Conservation (phyloP, 2,113 vertebrate genomes). For the Alethe castanea region DNA sequence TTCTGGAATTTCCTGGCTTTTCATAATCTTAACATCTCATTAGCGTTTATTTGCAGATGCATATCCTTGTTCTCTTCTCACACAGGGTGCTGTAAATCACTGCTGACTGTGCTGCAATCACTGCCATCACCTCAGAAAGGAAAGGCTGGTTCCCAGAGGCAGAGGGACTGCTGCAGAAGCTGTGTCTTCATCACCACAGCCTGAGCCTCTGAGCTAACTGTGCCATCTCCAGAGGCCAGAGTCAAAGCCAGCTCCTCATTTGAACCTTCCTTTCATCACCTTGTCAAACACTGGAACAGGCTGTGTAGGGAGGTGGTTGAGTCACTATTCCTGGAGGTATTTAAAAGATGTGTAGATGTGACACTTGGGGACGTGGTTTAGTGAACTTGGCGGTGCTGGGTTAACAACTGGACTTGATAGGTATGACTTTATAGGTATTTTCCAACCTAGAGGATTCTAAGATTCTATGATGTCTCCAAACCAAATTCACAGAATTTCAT, state of each 20-base stretch:
- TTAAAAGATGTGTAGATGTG: neutral
- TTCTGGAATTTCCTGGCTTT: slow-evolving; percentile 61
- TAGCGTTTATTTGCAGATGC: slow-evolving; percentile 33
- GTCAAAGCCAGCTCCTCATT: neutral
- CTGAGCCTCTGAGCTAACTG: neutral
- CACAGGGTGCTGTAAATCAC: slow-evolving; percentile 37
- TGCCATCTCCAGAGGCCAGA: neutral
- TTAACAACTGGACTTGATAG: neutral
- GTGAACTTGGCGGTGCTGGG: neutral
- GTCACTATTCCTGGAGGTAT: neutral
- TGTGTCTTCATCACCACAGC: neutral
- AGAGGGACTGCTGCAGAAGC: neutral
- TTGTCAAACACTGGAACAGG: neutral
- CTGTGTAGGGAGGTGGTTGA: neutral
- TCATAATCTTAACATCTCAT: slow-evolving; percentile 46
- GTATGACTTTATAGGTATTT: neutral
- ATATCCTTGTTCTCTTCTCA: slow-evolving; percentile 19
- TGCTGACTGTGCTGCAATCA: neutral
- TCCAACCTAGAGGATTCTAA: neutral
- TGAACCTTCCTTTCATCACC: neutral
- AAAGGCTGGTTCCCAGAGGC: neutral
- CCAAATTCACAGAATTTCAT: neutral
- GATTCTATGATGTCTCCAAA: neutral
- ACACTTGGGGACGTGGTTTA: neutral
- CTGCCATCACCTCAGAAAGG: neutral